A percentile compares a stretch with the other conserved stretches of the same genome.
These are phyloP conservation scores for Aphyosemion australe DNA, from an alignment of 2,113 vertebrate genomes.

Conservation along the genomic window DNA sequence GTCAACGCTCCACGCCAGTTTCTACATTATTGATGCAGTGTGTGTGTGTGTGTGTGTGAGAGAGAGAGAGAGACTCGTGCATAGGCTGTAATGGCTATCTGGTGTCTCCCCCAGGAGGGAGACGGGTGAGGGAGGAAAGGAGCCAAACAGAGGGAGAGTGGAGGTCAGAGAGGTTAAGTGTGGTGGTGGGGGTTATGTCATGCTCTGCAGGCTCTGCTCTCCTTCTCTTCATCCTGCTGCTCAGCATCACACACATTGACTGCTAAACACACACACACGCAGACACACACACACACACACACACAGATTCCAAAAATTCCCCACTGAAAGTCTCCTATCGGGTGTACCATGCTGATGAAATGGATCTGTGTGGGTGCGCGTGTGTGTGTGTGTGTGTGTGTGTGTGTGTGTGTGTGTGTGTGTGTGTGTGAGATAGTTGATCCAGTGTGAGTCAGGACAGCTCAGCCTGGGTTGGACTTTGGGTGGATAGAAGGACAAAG, in stretches of 20 bases:
- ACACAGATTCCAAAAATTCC: conserved; percentile 44
- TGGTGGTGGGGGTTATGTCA: conserved; percentile 66
- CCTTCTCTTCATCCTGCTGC: conserved; percentile 19
- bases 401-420: conserved; percentile 9
- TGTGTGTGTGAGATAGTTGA: conserved; percentile 46
- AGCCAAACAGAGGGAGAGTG: conserved; percentile 62
- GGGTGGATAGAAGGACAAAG: conserved; percentile 65
- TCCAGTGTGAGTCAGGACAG: conserved; percentile 55
- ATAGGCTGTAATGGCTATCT: conserved; percentile 80
- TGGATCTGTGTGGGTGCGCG: conserved; percentile 14
- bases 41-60: conserved; percentile 5
- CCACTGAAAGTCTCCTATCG: conserved; percentile 25
- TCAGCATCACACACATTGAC: conserved; percentile 24
- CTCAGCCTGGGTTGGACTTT: conserved; percentile 44
- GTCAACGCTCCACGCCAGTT: conserved; percentile 60
- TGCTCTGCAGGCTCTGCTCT: conserved; percentile 41
- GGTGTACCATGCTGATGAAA: conserved; percentile 36
- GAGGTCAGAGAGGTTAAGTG: conserved; percentile 82
- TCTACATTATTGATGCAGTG: conserved; percentile 80
- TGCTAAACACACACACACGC: neutral
- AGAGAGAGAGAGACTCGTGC: conserved; percentile 23
- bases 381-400: conserved; percentile 14
- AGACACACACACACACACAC: conserved; percentile 7
- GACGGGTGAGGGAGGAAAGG: conserved; percentile 30
- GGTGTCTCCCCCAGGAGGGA: conserved; percentile 70